phyloP scores from a whole-genome alignment of 1,140 invertebrate genomes.

The Latrodectus geometricus region DNA sequence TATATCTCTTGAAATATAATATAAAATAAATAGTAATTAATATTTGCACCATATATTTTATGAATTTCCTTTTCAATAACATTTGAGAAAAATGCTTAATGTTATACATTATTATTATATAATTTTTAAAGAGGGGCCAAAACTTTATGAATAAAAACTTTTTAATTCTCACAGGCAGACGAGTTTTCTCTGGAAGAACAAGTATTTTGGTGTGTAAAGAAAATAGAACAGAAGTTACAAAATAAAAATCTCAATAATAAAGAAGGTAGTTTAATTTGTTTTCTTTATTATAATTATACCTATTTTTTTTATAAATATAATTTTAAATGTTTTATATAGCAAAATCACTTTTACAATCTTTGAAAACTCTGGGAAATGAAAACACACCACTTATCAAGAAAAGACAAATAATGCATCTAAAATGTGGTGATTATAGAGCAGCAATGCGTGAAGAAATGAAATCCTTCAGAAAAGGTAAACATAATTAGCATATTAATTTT shows the following conservation, averaged over 20 bases:
- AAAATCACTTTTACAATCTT: not conserved
- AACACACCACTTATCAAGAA: constrained; percentile 21
- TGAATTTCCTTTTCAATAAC: too few species aligned
- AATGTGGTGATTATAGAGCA: constrained; percentile 31
- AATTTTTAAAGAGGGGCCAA: too few species aligned
- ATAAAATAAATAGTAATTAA: too few species aligned
- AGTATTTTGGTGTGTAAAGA: not conserved
- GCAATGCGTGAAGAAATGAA: constrained; percentile 4
- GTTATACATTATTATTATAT: too few species aligned
- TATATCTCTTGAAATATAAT: too few species aligned
- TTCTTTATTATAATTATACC: not conserved
- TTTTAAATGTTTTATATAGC: constrained; percentile 3
- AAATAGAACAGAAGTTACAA: not conserved
- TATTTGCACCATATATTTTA: too few species aligned
- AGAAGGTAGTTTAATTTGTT: not conserved
- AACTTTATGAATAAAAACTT: not conserved
- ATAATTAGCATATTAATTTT: not conserved
- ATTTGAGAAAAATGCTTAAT: too few species aligned
- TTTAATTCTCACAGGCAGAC: not conserved
- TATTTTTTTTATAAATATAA: not conserved
- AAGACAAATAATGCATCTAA: constrained; percentile 21
- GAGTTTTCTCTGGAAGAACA: not conserved
- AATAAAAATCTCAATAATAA: not conserved
- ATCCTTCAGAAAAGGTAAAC: not conserved
- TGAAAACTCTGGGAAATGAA: constrained; percentile 12